These are phyloP conservation scores for Rhopalosiphum padi DNA, from an alignment of 1,140 invertebrate species.

Conservation along the genomic window DNA sequence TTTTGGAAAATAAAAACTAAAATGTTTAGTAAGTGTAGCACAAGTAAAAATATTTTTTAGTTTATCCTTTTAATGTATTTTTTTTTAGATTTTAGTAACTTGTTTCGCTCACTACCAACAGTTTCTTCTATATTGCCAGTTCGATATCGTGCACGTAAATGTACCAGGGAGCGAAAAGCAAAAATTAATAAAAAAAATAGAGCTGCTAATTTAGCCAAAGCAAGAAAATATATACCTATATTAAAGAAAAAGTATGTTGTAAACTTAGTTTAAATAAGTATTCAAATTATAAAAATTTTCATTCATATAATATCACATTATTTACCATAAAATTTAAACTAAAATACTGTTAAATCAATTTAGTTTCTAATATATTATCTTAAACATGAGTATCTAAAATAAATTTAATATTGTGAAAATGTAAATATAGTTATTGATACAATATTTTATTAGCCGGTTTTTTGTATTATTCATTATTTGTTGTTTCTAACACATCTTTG, in stretches of 20 bases:
- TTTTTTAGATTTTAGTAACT: slow-evolving; percentile 13
- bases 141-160: slow-evolving; percentile 54
- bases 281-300: neutral
- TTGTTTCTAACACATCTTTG: neutral
- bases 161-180: slow-evolving; percentile 58
- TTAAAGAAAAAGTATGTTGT: slow-evolving; percentile 39
- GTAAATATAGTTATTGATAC: neutral
- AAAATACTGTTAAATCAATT: neutral
- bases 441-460: neutral
- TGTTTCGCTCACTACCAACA: slow-evolving; percentile 32
- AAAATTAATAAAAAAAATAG: slow-evolving; percentile 55
- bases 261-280: neutral
- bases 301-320: neutral
- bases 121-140: slow-evolving; percentile 30
- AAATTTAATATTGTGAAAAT: neutral
- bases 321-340: neutral
- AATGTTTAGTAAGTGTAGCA: slow-evolving; percentile 36
- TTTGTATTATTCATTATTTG: neutral
- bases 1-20: neutral
- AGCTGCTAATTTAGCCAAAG: slow-evolving; percentile 55
- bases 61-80: neutral
- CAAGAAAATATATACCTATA: slow-evolving; percentile 39
- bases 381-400: neutral
- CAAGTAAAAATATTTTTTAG: neutral
- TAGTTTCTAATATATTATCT: neutral